phyloP scores from a whole-genome alignment of 2,888 invertebrate species.

The Spodoptera littoralis region DNA sequence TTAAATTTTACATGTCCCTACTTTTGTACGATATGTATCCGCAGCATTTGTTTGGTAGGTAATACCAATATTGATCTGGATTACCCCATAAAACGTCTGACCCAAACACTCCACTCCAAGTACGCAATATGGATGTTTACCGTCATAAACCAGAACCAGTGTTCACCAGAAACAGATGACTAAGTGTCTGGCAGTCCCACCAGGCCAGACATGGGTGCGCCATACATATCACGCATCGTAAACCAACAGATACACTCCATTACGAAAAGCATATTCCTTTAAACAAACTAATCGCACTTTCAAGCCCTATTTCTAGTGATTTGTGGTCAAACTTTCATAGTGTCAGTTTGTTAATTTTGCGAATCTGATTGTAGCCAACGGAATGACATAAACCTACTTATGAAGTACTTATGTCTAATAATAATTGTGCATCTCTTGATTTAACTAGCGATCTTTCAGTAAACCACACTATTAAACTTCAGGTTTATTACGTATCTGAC shows the following conservation, averaged over 20 bases:
- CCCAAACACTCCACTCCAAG: background rate
- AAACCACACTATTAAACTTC: no score
- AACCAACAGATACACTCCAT: constrained; percentile 1
- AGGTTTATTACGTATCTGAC: no score
- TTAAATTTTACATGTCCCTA: no score
- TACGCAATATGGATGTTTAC: constrained; percentile 22
- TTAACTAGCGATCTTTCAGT: background rate
- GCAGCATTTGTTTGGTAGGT: no score
- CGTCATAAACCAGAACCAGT: constrained; percentile 9
- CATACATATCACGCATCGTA: constrained; percentile 1
- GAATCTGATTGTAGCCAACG: constrained; percentile 14
- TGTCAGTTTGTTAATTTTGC: constrained; percentile 2
- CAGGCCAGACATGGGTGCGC: background rate
- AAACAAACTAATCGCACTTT: constrained; percentile 16
- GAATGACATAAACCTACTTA: constrained; percentile 31
- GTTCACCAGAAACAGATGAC: constrained; percentile 10
- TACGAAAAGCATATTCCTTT: background rate
- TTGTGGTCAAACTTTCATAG: background rate
- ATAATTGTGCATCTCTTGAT: background rate
- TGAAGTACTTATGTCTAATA: constrained; percentile 14
- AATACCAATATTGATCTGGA: background rate
- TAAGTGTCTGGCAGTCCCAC: constrained; percentile 13
- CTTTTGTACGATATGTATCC: no score
- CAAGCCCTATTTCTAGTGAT: constrained; percentile 29
- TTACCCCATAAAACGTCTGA: constrained; percentile 6